Percentiles rank a stretch among this genome's conserved stretches.
phyloP scores from a whole-genome alignment of 2,113 vertebrate species.

The Pelusios castaneus region DNA sequence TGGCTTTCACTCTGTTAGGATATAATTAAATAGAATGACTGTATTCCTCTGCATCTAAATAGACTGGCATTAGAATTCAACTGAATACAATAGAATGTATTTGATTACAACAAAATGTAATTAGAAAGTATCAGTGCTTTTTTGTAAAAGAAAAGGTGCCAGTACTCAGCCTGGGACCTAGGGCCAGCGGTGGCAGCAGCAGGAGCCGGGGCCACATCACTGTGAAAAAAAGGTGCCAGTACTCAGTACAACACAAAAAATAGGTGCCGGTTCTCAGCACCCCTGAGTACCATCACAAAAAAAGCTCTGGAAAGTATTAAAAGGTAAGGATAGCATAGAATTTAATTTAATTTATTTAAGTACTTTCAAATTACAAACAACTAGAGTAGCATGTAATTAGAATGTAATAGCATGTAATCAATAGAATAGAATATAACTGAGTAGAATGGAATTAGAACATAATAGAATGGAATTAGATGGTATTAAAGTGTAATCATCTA shows the following conservation, averaged over 20 bases:
- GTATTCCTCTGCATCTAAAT: background rate
- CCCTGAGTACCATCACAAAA: no score
- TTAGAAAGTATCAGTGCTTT: no score
- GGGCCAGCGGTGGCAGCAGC: no score
- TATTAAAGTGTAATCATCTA: background rate
- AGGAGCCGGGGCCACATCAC: no score
- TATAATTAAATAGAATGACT: background rate
- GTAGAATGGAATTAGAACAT: background rate
- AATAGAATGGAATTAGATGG: background rate
- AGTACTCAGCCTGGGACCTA: no score
- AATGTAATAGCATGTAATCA: background rate
- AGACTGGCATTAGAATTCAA: background rate
- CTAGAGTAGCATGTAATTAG: background rate
- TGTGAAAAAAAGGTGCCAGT: no score
- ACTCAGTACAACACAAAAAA: no score
- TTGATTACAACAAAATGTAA: background rate
- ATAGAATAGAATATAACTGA: no score
- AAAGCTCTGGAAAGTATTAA: no score
- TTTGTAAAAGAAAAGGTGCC: no score
- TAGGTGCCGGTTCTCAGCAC: no score
- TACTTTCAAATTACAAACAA: background rate
- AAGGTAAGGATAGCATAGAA: background rate
- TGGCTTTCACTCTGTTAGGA: background rate
- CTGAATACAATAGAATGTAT: background rate
- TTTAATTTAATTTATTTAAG: background rate